Conservation (phyloP, 1,140 invertebrate species). For the Hirudo medicinalis region DNA sequence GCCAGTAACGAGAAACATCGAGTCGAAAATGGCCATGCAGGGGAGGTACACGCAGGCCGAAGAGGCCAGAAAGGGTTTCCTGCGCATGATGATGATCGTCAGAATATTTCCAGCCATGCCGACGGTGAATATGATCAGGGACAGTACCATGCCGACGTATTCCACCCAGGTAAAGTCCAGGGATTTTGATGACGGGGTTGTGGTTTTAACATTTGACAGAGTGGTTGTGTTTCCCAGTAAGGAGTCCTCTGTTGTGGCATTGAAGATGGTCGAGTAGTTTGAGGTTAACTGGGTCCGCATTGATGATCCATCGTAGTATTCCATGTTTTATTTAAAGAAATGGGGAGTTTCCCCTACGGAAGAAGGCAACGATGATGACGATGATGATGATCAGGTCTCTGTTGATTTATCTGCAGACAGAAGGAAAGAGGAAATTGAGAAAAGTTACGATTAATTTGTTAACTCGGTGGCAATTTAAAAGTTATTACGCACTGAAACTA, state of each 20-base stretch:
- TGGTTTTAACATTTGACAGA: not conserved
- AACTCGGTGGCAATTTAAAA: too few relatives aligned
- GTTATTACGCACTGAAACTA: too few relatives aligned
- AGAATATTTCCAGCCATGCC: conserved; percentile 13
- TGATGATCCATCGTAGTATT: too few relatives aligned
- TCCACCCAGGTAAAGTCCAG: not conserved
- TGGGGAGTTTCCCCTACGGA: too few relatives aligned
- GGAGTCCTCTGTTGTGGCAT: not conserved
- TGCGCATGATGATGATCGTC: conserved; percentile 12
- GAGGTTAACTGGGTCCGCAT: too few relatives aligned
- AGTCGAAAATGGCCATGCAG: conserved; percentile 14
- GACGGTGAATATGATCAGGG: not conserved
- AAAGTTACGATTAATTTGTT: too few relatives aligned
- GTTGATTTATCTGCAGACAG: too few relatives aligned
- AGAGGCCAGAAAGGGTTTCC: conserved; percentile 3
- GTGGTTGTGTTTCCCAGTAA: not conserved
- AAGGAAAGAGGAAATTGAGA: too few relatives aligned
- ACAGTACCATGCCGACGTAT: conserved; percentile 3
- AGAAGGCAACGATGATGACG: too few relatives aligned
- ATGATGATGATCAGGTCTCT: too few relatives aligned
- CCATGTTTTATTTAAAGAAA: too few relatives aligned
- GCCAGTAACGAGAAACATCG: conserved; percentile 13
- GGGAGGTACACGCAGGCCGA: conserved; percentile 17
- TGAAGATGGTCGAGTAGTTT: too few relatives aligned
- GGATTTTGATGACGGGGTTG: not conserved